Percentiles rank a stretch among this genome's conserved stretches.
Conservation (phyloP, 2,113 vertebrate genomes). For the Xiphorhynchus elegans region DNA sequence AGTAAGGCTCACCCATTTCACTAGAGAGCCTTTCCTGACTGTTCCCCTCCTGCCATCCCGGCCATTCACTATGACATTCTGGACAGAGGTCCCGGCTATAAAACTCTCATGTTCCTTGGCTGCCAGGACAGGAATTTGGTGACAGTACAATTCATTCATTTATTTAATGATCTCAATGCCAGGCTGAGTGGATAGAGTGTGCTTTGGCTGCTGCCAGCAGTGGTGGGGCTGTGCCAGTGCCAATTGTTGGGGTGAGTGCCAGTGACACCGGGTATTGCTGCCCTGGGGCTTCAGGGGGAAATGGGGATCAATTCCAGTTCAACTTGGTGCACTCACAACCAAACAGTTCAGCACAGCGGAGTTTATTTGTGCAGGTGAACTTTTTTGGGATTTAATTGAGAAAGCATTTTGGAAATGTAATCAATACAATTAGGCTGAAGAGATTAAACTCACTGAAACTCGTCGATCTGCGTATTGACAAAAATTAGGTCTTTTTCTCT, state of each 20-base stretch:
- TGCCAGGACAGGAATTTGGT: conserved; percentile 11
- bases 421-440: not conserved
- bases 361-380: not conserved
- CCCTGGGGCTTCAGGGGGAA: accelerated
- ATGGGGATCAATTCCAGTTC: not conserved
- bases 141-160: conserved; percentile 38
- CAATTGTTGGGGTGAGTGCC: not conserved
- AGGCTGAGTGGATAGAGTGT: conserved; percentile 4
- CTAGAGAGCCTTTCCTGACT: conserved; percentile 13
- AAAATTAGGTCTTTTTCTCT: not conserved
- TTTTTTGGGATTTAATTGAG: not conserved
- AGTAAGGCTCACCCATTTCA: not conserved
- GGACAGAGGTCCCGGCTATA: not conserved
- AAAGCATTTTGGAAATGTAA: not conserved
- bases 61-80: not conserved
- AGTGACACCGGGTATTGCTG: not conserved
- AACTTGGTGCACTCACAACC: not conserved
- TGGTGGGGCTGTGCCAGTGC: not conserved
- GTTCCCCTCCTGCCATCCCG: not conserved
- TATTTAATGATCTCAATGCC: conserved; percentile 28
- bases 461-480: not conserved
- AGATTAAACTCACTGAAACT: not conserved
- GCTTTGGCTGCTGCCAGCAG: conserved; percentile 19
- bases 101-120: not conserved
- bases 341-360: not conserved